Base-by-base conservation (phyloP, 2,888 invertebrate genomes). In the Pristionchus mayeri region DNA sequence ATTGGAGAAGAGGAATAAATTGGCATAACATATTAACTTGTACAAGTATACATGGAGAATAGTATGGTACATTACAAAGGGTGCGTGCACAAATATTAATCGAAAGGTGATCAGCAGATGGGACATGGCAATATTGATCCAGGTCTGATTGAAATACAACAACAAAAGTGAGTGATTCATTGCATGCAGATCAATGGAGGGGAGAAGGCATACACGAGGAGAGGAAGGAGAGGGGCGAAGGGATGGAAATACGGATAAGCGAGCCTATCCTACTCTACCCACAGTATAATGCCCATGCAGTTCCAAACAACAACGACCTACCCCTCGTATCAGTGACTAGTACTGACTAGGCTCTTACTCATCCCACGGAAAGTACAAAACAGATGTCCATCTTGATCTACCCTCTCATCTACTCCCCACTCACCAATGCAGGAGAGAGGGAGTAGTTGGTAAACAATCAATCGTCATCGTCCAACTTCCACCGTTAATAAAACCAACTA, bases 21-120 rank as follows among this genome's bases (percentile, higher is more conserved):
- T 63, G 24, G 63, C n/a, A 63, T 63, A 63, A 63, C 63, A 24
- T 63, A 34, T 34, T 16, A 63, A 63, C 63, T 63, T 63, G 21
- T 63, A 63, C 63, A 63, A 63, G 63, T 63, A 63, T 63, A 63
- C 63, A 63, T 16, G 7, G 63, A 16, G 57, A 57, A 57, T 24
- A 57, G 63, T 63, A 63, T 63, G 63, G 63, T 63, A 63, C 63
- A 63, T 30, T 34, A 34, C 34, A 63, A 13, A 21, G 27, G 27
- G 27, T 60, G 9, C 30, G 30, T 24, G n/a, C n/a, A 60, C 3
- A 60, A 60, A 60, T 27, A n/a, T 24, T 16, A 60, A 13, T 16
- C 27, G 24, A 30, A 11, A 27, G 13, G 21, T 21, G 11, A 27
- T 3, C 21, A 34, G 63, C 34, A 60, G 30, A 34, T 63, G 16